These are phyloP conservation scores for Triplophysa rosa DNA, from an alignment of 2,113 vertebrate genomes.

Conservation along the genomic window DNA sequence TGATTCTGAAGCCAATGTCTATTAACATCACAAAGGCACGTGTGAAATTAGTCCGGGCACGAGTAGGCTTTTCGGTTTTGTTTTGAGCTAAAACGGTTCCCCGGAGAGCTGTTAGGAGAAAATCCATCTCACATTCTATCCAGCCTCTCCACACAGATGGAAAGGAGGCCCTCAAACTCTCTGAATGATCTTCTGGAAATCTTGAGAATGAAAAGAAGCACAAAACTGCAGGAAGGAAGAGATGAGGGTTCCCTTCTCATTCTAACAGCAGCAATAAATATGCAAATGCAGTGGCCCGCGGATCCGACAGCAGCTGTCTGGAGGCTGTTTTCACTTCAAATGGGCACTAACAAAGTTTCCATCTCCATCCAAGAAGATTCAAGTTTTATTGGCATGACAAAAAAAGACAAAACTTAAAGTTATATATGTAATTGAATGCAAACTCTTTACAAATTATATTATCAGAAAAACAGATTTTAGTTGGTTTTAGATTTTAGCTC, in stretches of 20 bases:
- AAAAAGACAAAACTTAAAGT: no score
- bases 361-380: conserved; percentile 1
- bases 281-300: conserved; percentile 40
- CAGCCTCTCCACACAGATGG: conserved; percentile 10
- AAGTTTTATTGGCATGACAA: neutral
- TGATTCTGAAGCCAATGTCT: neutral
- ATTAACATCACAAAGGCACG: conserved; percentile 29
- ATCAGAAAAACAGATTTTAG: no score
- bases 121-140: conserved; percentile 15
- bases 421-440: no score
- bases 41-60: conserved; percentile 2
- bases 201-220: conserved; percentile 51
- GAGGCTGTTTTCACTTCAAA: conserved; percentile 46
- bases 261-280: conserved; percentile 49
- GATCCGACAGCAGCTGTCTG: conserved; percentile 64
- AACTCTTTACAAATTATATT: no score
- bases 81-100: conserved; percentile 27
- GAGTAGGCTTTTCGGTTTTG: conserved; percentile 20
- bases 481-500: no score
- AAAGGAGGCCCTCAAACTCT: conserved; percentile 14
- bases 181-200: conserved; percentile 46
- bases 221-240: conserved; percentile 62
- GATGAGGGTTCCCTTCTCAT: conserved; percentile 57
- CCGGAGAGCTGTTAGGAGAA: conserved; percentile 34
- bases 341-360: conserved; percentile 42